Evolutionary conservation across 2,888 invertebrate species (phyloP).

Genomic region (Tetropium fuscum): DNA sequence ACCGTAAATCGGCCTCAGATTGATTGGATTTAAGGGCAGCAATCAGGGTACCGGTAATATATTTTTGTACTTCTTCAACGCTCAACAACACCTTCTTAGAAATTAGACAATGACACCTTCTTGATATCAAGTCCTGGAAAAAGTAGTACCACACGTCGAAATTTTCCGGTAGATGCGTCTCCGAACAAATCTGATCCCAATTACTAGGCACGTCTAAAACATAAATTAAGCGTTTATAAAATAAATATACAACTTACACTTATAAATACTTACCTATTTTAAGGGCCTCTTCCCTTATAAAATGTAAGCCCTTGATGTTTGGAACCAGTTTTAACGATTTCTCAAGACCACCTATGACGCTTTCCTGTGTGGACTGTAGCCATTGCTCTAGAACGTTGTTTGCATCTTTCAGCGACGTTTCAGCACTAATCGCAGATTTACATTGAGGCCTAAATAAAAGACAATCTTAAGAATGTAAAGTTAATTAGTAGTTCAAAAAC

Average conservation of each 20-base stretch:
- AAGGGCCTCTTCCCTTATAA: constrained; percentile 77
- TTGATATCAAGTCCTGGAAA: constrained; percentile 80
- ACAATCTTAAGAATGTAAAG: background rate
- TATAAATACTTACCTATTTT: constrained; percentile 67
- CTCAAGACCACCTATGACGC: constrained; percentile 70
- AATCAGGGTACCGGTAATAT: constrained; percentile 56
- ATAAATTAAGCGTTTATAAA: background rate
- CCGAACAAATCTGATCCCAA: constrained; percentile 74
- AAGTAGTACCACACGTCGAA: constrained; percentile 79
- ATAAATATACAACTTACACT: constrained; percentile 1
- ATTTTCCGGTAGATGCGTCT: constrained; percentile 69
- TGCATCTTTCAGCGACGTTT: constrained; percentile 55
- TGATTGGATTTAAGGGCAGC: constrained; percentile 39
- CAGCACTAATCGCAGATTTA: constrained; percentile 31
- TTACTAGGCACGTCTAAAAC: constrained; percentile 71
- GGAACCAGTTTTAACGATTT: constrained; percentile 75
- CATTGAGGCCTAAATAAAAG: constrained; percentile 54
- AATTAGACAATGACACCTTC: constrained; percentile 75
- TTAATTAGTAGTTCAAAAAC: constrained; percentile 6
- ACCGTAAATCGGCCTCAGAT: constrained; percentile 70
- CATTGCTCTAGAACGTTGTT: constrained; percentile 70
- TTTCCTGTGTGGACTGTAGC: constrained; percentile 73
- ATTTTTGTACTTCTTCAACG: constrained; percentile 64
- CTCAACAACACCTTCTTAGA: constrained; percentile 59
- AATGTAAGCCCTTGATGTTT: constrained; percentile 78